Base-by-base conservation (phyloP, 2,113 vertebrate species). In the Dinomys branickii region DNA sequence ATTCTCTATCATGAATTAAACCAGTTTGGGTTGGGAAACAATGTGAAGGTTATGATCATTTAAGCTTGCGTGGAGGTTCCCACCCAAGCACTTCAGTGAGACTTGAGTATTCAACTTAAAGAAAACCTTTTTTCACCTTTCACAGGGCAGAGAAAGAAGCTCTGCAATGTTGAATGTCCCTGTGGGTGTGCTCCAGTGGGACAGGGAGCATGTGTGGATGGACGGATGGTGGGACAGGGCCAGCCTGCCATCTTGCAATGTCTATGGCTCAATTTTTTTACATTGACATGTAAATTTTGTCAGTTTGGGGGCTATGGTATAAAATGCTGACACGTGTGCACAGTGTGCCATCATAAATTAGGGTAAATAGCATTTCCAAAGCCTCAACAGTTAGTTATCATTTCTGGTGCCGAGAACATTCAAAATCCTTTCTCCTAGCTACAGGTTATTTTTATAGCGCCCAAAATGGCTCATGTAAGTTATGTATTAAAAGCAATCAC, bases 171-270 rank as follows among this genome's bases (percentile, higher is more conserved):
- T 20, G 1, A 35, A 7, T 7, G 4, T 38, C 28, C 35, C 69
- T 12, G 1, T 2, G 24, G 14, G 0, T 0, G 30, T 35, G 54
- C 38, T 1, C 8, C 47, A 17, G 24, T 1, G 13, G 17, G 52
- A 35, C 3, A 17, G 56, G 2, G 12, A 20, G 13, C 16, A 9
- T 3, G 3, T 1, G 2, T 1, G 22, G 44, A 4, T 0, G 19
- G 54, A 77, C 38, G 3, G 7, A 7, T 44, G 14, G 56, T 47
- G 59, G 82, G 59, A 56, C n/a, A 10, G 12, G 2, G 4, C 20
- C 0, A 0, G 7, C 19, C 0, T 0, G 7, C 44, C 81, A 4
- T 9, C 41, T 41, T 35, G 9, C 33, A 7, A 9, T 7, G 26
- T 30, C 54, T 61, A 5, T 2, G 11, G 6, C 52, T 67, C 38